A percentile compares a stretch with the other conserved stretches of the same genome.
These are phyloP conservation scores for Nymphalis urticae DNA, from an alignment of 2,888 invertebrate genomes.

Conservation along the genomic window DNA sequence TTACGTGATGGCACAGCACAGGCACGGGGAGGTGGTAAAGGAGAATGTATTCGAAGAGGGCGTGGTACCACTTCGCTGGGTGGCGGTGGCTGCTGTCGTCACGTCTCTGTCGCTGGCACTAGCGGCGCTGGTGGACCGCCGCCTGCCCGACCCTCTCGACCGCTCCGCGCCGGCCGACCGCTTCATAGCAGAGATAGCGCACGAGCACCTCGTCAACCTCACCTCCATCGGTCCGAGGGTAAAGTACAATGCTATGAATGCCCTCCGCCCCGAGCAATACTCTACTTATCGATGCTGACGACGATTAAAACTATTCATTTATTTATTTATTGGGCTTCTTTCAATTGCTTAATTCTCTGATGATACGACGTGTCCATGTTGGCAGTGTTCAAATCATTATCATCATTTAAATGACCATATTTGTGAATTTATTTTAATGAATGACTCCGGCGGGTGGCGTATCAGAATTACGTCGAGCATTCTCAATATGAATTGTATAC, in stretches of 20 bases:
- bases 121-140: slow-evolving; percentile 80
- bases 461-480: no score
- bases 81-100: slow-evolving; percentile 74
- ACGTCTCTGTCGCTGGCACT: slow-evolving; percentile 75
- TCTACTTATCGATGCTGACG: no score
- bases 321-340: no score
- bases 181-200: slow-evolving; percentile 83
- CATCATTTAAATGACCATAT: no score
- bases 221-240: slow-evolving; percentile 83
- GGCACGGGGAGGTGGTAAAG: slow-evolving; percentile 46
- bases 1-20: not conserved
- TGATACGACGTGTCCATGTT: no score
- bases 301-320: no score
- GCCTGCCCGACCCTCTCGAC: slow-evolving; percentile 78
- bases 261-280: not conserved
- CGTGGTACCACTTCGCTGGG: slow-evolving; percentile 55
- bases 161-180: slow-evolving; percentile 44
- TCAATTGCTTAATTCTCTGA: no score
- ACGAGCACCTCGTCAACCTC: slow-evolving; percentile 83
- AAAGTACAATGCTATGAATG: not conserved
- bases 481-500: no score
- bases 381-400: no score
- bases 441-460: no score
- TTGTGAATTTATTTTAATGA: no score
- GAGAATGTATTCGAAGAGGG: slow-evolving; percentile 50